Evolutionary conservation across 2,797 vertebrate species (phyloP).

Genomic region (Arctocebus calabarensis): DNA sequence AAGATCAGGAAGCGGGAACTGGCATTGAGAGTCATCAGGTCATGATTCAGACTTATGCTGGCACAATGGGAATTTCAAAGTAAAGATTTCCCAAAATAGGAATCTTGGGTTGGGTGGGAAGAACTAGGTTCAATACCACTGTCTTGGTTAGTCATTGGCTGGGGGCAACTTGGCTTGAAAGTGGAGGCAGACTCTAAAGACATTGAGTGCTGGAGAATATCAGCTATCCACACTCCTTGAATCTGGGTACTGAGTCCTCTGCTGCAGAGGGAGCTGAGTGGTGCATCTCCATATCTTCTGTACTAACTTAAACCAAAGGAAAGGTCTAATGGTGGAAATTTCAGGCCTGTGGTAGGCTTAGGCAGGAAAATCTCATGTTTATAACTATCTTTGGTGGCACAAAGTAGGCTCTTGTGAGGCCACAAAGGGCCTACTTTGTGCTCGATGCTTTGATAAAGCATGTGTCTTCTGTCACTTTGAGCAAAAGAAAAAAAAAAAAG

Average conservation of each 20-base stretch:
- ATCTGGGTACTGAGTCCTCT: background rate
- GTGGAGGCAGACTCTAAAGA: background rate
- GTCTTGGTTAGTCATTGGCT: background rate
- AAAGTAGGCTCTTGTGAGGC: too few relatives aligned
- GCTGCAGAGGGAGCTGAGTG: background rate
- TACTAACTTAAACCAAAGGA: background rate
- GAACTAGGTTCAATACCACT: background rate
- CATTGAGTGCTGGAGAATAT: background rate
- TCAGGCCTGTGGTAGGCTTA: background rate
- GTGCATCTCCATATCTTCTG: background rate
- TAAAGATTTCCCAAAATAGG: background rate
- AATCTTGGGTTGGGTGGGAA: background rate
- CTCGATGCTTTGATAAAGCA: background rate
- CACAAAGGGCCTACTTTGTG: background rate
- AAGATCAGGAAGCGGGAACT: background rate
- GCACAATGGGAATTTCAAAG: background rate
- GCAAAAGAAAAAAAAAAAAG: background rate
- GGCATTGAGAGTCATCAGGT: background rate
- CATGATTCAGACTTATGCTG: background rate
- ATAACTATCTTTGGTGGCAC: background rate
- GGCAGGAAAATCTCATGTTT: conserved; percentile 1
- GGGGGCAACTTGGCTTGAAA: background rate
- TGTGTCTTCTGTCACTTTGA: conserved; percentile 21
- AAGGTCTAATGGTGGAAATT: background rate
- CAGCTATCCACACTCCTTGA: background rate